Base-by-base conservation (phyloP, 2,113 vertebrate genomes). In the Cepphus grylle region DNA sequence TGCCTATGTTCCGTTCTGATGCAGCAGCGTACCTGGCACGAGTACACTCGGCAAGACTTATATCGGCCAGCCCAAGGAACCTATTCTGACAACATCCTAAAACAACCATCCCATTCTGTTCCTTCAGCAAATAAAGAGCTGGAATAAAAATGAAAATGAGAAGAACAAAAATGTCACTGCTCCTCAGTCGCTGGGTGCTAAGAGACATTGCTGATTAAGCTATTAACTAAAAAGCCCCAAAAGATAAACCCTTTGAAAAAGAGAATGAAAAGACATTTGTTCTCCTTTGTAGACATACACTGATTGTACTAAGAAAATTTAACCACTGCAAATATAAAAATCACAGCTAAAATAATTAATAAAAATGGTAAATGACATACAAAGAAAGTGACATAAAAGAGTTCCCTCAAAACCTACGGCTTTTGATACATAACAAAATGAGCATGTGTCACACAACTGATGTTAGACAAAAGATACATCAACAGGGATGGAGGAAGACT, bases 291-390 rank as follows among this genome's bases (percentile, higher is more conserved):
- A 94, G 82, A 63, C 26, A 82, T 52, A 71, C 23, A 18, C 32
- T 47, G 85, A 79, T 86, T 88, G 38, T 34, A 22, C 20, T 3
- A 83, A 63, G 67, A 89, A 82, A 86, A 38, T 20, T 32, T 83
- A 96, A 93, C 74, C n/a, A 47, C 42, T 38, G 25, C 29, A 88
- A 71, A 78, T 34, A 63, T 3, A 67, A 71, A 90, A 96, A 71
- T 78, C 81, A 84, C 42, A 92, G 82, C 29, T 65, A 47, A 93
- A 94, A 47, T 88, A 70, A 92, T 94, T 69, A 94, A 71, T 77
- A 62, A 83, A 91, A 83, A 38, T 8, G 5, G 26, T 61, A 77
- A 88, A 26, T 71, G 63, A 67, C 81, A 67, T 16, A 58, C 25
- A 77, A 83, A 90, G 50, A 89, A 50, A 67, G 11, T 47, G 6